Percentiles rank a stretch among this genome's conserved stretches.
These are phyloP conservation scores for Ephialtes manifestator DNA, from an alignment of 2,888 invertebrate species.

Conservation along the genomic window DNA sequence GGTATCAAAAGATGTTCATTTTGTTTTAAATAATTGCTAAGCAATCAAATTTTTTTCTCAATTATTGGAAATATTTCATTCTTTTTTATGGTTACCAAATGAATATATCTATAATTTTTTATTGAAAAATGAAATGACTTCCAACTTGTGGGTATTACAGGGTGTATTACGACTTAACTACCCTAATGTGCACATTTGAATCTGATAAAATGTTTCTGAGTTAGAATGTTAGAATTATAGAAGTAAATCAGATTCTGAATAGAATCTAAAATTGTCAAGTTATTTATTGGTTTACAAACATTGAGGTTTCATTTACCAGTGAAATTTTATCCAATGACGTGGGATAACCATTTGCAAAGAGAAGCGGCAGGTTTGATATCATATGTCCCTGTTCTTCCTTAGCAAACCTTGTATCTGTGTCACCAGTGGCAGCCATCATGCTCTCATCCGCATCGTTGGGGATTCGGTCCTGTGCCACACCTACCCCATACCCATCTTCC, in stretches of 20 bases:
- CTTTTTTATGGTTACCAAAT: no score
- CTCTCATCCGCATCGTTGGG: slow-evolving; percentile 77
- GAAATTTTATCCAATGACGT: slow-evolving; percentile 89
- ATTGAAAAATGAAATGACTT: no score
- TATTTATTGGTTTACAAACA: neutral
- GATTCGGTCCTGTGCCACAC: slow-evolving; percentile 79
- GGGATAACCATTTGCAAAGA: slow-evolving; percentile 91
- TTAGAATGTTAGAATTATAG: no score
- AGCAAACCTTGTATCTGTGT: slow-evolving; percentile 75
- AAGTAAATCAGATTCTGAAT: neutral
- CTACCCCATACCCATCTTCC: slow-evolving; percentile 81
- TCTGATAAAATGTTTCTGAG: no score
- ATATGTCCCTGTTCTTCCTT: slow-evolving; percentile 85
- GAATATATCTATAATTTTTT: no score
- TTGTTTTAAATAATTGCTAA: no score
- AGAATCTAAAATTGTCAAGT: neutral
- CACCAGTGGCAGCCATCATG: slow-evolving; percentile 80
- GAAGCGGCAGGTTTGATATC: slow-evolving; percentile 91
- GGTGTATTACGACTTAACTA: no score
- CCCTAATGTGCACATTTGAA: no score
- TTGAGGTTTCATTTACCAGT: slow-evolving; percentile 79
- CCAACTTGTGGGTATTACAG: no score
- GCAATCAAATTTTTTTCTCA: no score
- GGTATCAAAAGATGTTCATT: no score
- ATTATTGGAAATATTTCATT: no score